Conservation (phyloP, 2,888 invertebrate genomes). For the Euplexia lucipara region DNA sequence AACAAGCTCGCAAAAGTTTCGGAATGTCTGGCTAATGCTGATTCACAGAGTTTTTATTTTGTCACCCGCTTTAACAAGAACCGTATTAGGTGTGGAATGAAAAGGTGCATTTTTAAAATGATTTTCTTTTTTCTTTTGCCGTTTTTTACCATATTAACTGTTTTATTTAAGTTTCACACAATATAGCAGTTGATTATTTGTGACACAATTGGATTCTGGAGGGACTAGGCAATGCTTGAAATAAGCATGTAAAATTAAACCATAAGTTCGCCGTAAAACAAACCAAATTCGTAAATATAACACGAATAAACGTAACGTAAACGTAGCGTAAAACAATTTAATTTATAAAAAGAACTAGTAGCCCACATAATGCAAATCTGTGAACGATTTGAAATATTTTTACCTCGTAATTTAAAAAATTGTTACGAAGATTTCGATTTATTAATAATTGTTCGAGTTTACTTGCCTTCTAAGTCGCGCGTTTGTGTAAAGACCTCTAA, state of each 20-base stretch:
- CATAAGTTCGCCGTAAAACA: neutral
- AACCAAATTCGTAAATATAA: constrained; percentile 6
- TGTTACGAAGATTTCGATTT: too few species aligned
- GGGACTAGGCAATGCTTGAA: neutral
- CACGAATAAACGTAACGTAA: too few species aligned
- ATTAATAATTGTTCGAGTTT: too few species aligned
- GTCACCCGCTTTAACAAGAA: constrained; percentile 32
- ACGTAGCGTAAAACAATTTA: too few species aligned
- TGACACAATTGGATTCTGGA: neutral
- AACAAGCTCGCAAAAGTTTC: constrained; percentile 54
- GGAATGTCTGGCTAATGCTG: constrained; percentile 51
- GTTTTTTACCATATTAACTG: neutral
- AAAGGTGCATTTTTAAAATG: neutral
- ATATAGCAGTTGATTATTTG: neutral
- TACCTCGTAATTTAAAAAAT: too few species aligned
- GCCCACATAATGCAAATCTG: too few species aligned
- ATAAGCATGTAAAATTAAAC: neutral
- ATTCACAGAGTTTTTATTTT: constrained; percentile 53
- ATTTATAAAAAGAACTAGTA: too few species aligned
- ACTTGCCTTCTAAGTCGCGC: too few species aligned
- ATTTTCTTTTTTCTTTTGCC: neutral
- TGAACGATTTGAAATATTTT: too few species aligned
- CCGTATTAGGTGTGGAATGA: constrained; percentile 23
- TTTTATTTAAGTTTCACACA: neutral
- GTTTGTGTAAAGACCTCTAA: neutral